Evolutionary conservation across 2,888 invertebrate genomes (phyloP), one percentile per base, ranked within the genome.

Genomic region (Acleris emargana): DNA sequence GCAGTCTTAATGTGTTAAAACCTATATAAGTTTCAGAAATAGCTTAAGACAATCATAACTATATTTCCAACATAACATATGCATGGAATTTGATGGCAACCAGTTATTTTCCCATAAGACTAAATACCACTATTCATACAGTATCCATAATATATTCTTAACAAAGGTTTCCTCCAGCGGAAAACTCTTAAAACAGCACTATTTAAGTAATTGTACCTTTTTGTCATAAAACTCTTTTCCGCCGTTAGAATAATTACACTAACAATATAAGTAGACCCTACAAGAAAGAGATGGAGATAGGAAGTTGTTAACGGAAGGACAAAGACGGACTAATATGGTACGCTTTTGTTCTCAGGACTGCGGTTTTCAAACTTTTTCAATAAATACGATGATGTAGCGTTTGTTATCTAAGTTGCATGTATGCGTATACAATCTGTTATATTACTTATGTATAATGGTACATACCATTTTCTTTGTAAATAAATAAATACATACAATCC

Each of bases 151-250:
- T n/a, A n/a, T n/a, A 6, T 43, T 53, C 13, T n/a, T 25, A 49
- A 64, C 59, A 60, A 59, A 43, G 43, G 54, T 45, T 51, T 64
- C 3, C 50, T 55, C 55, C 25, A 60, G 13, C 43, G 59, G 59
- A 55, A 60, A 64, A 60, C 50, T 43, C 50, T n/a, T 32, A 38
- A 54, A 64, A 59, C 59, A 25, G 43, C 2, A 47, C 49, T 28
- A 59, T 64, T 66, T 61, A 51, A 66, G 57, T 66, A 66, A 64
- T 66, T 61, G 45, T 66, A 45, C 66, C 61, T 57, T 57, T 61
- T 57, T 52, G 60, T 42, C 55, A 55, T 38, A 25, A 66, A 50
- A 50, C 28, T 55, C 55, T 60, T 28, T 51, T 22, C 53, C 43
- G 55, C 66, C 61, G 66, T 61, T 66, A 57, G 51, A 4, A 55